These are phyloP conservation scores for Pyrocoelia pectoralis DNA, from an alignment of 2,888 invertebrate genomes.

Conservation along the genomic window DNA sequence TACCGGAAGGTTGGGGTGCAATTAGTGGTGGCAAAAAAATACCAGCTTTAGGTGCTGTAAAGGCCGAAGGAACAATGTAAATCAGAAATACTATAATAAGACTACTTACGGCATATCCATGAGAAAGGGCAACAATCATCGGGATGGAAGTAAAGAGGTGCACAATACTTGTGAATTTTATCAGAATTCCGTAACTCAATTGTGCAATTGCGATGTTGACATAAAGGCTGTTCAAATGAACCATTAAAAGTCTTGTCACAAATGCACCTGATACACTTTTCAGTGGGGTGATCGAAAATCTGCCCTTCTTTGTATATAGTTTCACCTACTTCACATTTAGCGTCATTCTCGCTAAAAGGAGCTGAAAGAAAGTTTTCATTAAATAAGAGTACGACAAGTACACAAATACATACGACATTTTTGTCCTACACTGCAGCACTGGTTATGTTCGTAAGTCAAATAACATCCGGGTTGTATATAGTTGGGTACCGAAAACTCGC, in stretches of 20 bases:
- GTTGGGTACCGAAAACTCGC: slow-evolving; percentile 35
- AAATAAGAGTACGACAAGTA: neutral
- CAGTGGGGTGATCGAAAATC: slow-evolving; percentile 27
- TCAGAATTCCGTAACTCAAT: slow-evolving; percentile 23
- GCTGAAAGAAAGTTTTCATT: slow-evolving; percentile 10
- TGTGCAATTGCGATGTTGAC: slow-evolving; percentile 24
- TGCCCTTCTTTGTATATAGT: slow-evolving; percentile 31
- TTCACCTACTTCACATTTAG: slow-evolving; percentile 31
- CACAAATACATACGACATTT: slow-evolving; percentile 31
- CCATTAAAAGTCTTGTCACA: slow-evolving; percentile 39
- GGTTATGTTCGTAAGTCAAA: slow-evolving; percentile 25
- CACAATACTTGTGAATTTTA: slow-evolving; percentile 24
- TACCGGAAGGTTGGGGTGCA: neutral
- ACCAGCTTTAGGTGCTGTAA: slow-evolving; percentile 9
- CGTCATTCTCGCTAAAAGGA: slow-evolving; percentile 20
- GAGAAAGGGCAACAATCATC: slow-evolving; percentile 31
- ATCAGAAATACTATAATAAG: neutral
- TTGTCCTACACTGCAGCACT: slow-evolving; percentile 36
- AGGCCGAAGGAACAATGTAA: neutral
- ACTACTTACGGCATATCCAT: slow-evolving; percentile 33
- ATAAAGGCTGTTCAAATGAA: slow-evolving; percentile 32
- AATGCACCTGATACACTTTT: slow-evolving; percentile 38
- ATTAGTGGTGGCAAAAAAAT: neutral
- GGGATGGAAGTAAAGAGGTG: slow-evolving; percentile 21
- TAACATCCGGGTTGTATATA: slow-evolving; percentile 25